Evolutionary conservation across 2,888 invertebrate species (phyloP).

Genomic region (Clivina fossor): DNA sequence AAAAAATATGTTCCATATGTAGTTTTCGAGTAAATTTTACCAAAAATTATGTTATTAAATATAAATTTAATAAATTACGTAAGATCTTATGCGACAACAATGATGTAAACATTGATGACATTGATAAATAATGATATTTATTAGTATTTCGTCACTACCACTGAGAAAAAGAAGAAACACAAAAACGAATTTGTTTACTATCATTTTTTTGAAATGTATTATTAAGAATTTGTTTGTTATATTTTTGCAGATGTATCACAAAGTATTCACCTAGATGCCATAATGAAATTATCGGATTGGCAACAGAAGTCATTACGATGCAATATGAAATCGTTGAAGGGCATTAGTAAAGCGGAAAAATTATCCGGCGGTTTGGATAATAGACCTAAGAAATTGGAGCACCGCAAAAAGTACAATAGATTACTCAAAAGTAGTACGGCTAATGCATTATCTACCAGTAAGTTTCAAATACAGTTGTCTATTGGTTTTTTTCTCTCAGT

Average conservation of each 20-base stretch:
- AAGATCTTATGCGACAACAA: slow-evolving; percentile 1
- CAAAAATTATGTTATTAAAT: too few relatives aligned
- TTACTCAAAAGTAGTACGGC: slow-evolving; percentile 56
- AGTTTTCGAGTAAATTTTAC: too few relatives aligned
- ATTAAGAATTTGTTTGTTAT: neutral
- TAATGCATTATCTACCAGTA: too few relatives aligned
- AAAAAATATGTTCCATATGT: too few relatives aligned
- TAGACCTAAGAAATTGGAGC: slow-evolving; percentile 52
- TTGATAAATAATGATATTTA: slow-evolving; percentile 16
- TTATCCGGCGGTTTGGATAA: slow-evolving; percentile 45
- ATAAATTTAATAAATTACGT: neutral
- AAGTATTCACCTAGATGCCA: slow-evolving; percentile 68
- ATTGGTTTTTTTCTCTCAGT: too few relatives aligned
- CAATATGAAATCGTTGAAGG: slow-evolving; percentile 50
- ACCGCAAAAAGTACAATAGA: slow-evolving; percentile 55
- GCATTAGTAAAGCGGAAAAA: slow-evolving; percentile 47
- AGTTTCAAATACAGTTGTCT: too few relatives aligned
- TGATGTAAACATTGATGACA: slow-evolving; percentile 12
- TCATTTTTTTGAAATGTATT: neutral
- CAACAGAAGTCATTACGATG: slow-evolving; percentile 66
- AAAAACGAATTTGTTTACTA: too few relatives aligned
- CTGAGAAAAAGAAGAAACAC: too few relatives aligned
- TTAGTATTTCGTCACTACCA: slow-evolving; percentile 17
- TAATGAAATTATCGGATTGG: slow-evolving; percentile 78
- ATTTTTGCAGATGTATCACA: slow-evolving; percentile 63